A percentile compares a stretch with the other conserved stretches of the same genome.
Evolutionary conservation across 2,888 invertebrate species (phyloP).

Genomic region (Aporophyla nigra): DNA sequence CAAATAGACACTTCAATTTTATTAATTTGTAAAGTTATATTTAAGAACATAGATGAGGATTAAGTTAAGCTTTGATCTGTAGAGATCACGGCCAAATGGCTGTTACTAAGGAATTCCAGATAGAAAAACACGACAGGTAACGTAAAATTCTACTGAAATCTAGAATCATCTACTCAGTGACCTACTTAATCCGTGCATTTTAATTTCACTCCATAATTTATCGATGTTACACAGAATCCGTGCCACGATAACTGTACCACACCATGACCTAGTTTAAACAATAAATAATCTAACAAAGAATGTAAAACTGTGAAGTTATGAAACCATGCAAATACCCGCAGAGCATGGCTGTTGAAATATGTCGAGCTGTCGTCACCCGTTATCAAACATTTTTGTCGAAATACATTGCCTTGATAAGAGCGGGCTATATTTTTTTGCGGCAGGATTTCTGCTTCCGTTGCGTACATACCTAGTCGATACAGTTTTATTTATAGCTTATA

Average conservation of each 20-base stretch:
- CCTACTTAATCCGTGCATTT: slow-evolving; percentile 11
- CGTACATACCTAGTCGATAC: background rate
- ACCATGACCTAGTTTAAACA: slow-evolving; percentile 39
- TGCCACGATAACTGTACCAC: slow-evolving; percentile 2
- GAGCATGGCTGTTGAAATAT: slow-evolving; percentile 26
- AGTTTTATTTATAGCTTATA: background rate
- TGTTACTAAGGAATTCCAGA: too few relatives aligned
- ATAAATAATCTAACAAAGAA: slow-evolving; percentile 14
- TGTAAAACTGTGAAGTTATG: slow-evolving; percentile 32
- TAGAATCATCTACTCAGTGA: background rate
- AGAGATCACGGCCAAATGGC: too few relatives aligned
- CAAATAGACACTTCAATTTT: too few relatives aligned
- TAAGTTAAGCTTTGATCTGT: too few relatives aligned
- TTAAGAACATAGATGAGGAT: too few relatives aligned
- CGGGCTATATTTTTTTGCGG: slow-evolving; percentile 23
- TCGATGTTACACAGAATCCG: slow-evolving; percentile 14
- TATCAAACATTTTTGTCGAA: slow-evolving; percentile 46
- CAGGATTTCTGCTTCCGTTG: slow-evolving; percentile 54
- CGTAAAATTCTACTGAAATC: too few relatives aligned
- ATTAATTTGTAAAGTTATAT: too few relatives aligned
- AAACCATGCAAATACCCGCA: slow-evolving; percentile 30
- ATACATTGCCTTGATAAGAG: slow-evolving; percentile 41
- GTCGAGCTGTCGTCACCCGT: slow-evolving; percentile 13
- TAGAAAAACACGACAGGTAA: too few relatives aligned
- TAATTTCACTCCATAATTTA: background rate